Percentiles rank a stretch among this genome's conserved stretches.
These are phyloP conservation scores for Mylabris phalerata DNA, from an alignment of 1,140 invertebrate species.

Conservation along the genomic window DNA sequence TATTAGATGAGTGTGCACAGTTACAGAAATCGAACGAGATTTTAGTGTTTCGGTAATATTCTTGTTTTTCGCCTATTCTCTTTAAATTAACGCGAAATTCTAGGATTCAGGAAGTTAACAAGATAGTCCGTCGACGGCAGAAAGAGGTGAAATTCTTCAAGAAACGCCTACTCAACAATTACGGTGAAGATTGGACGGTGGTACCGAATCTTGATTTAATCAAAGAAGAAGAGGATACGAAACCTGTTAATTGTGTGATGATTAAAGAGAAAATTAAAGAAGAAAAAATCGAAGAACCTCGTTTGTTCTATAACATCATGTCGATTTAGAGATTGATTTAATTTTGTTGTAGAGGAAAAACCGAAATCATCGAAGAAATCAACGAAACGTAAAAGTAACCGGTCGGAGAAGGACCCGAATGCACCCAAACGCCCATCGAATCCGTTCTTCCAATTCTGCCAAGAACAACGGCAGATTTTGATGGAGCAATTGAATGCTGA, in stretches of 20 bases:
- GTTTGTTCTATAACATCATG: conserved; percentile 1
- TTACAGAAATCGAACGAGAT: conserved; percentile 59
- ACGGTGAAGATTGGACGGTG: conserved; percentile 38
- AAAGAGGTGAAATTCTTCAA: conserved; percentile 51
- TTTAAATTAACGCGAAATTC: conserved; percentile 23
- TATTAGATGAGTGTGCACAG: conserved; percentile 56
- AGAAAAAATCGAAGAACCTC: conserved; percentile 39
- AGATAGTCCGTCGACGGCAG: conserved; percentile 48
- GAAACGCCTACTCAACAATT: conserved; percentile 40
- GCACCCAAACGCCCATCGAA: conserved; percentile 72
- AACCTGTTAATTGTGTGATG: conserved; percentile 28
- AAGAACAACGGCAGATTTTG: conserved; percentile 65
- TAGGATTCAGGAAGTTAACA: conserved; percentile 54
- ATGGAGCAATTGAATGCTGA: conserved; percentile 56
- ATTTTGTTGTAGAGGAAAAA: conserved; percentile 22
- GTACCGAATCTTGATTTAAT: conserved; percentile 33
- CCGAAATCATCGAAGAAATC: conserved; percentile 39
- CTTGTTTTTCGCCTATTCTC: too few species aligned
- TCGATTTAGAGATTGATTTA: background rate
- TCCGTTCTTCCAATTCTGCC: conserved; percentile 75
- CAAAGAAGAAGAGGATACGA: conserved; percentile 26
- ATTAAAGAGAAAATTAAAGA: conserved; percentile 39
- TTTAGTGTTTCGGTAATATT: conserved; percentile 50
- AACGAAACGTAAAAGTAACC: conserved; percentile 47
- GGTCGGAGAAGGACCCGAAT: conserved; percentile 62